Evolutionary conservation across 2,797 vertebrate species (phyloP).

Genomic region (Myotis daubentonii): DNA sequence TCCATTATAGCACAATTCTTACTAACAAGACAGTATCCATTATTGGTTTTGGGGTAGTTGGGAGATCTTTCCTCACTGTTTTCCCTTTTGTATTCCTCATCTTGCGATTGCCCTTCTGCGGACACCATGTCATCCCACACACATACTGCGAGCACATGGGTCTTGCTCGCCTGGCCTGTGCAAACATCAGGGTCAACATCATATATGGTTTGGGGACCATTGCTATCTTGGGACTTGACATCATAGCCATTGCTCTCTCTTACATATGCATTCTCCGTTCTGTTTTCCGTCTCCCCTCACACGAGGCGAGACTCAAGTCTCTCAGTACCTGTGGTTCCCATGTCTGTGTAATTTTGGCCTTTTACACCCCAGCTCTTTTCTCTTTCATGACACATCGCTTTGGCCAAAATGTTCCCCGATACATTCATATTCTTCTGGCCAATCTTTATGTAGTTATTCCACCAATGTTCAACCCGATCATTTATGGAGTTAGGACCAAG

Average conservation of each 20-base stretch:
- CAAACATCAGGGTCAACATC: not conserved
- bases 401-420: not conserved
- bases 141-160: not conserved
- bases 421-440: not conserved
- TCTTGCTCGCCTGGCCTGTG: not conserved
- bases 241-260: conserved; percentile 21
- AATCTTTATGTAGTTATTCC: not conserved
- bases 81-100: not conserved
- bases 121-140: not conserved
- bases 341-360: not conserved
- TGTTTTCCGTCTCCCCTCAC: conserved; percentile 34
- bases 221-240: not conserved
- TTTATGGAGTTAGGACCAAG: not conserved
- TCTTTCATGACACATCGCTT: not conserved
- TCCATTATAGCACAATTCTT: not conserved
- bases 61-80: not conserved
- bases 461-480: not conserved
- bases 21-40: not conserved
- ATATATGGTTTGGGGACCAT: not conserved
- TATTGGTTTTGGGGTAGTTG: not conserved
- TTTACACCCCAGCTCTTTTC: not conserved
- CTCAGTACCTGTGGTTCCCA: conserved; percentile 7
- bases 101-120: not conserved
- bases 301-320: not conserved
- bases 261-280: not conserved